A percentile compares a stretch with the other conserved stretches of the same genome.
Conservation (phyloP, 2,113 vertebrate genomes). For the Chlorocebus sabaeus region DNA sequence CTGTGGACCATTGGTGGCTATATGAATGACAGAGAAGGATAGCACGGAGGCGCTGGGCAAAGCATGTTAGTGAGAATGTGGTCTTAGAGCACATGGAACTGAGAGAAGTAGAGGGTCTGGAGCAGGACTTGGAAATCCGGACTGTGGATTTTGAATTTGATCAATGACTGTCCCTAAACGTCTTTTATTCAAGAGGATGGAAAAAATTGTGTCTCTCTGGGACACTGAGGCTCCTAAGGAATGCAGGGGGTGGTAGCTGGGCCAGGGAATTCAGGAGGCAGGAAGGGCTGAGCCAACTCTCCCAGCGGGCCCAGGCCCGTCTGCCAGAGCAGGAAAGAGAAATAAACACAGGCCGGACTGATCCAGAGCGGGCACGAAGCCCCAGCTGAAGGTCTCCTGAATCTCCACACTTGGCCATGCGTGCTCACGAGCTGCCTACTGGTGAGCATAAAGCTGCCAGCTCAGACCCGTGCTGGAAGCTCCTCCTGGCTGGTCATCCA, state of each 20-base stretch:
- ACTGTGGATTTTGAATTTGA: conserved; percentile 3
- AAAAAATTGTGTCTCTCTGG: conserved; percentile 49
- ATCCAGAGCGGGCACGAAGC: neutral
- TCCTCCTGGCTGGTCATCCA: neutral
- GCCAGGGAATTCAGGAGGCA: conserved; percentile 57
- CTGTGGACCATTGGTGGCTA: fast-evolving
- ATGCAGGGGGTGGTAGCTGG: conserved; percentile 7
- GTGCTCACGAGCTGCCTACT: fast-evolving
- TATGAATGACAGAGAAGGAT: neutral
- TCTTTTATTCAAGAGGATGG: conserved; percentile 37
- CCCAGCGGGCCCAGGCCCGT: neutral
- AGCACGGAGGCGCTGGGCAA: fast-evolving
- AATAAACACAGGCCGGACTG: neutral
- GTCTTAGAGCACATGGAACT: neutral
- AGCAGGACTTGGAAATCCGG: neutral
- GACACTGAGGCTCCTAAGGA: conserved; percentile 38
- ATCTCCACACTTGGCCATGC: neutral
- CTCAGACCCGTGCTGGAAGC: neutral
- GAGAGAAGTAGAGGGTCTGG: neutral
- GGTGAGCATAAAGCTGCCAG: neutral
- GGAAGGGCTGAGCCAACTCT: conserved; percentile 22
- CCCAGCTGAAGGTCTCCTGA: neutral
- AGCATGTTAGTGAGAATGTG: neutral
- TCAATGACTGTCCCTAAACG: neutral
- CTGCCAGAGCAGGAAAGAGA: conserved; percentile 57